Percentiles rank a stretch among this genome's conserved stretches.
These are phyloP conservation scores for Pseudorasbora parva DNA, from an alignment of 2,113 vertebrate genomes.

Conservation along the genomic window DNA sequence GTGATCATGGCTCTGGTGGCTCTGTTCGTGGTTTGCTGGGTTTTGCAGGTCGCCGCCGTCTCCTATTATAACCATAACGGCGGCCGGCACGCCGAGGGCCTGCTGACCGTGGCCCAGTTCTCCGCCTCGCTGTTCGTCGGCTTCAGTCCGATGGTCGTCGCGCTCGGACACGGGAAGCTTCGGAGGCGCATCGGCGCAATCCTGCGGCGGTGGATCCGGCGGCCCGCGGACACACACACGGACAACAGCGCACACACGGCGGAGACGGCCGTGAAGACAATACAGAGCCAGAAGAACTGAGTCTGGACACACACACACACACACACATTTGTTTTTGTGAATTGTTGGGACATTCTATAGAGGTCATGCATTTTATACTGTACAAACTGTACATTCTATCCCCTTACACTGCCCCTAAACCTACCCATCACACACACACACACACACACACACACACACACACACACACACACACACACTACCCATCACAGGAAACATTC, in stretches of 20 bases:
- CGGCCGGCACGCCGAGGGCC: slow-evolving; percentile 67
- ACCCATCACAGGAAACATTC: too few relatives aligned
- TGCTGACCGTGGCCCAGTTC: slow-evolving; percentile 78
- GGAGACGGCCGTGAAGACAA: neutral
- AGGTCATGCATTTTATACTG: too few relatives aligned
- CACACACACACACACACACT: too few relatives aligned
- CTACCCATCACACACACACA: too few relatives aligned
- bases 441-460: too few relatives aligned
- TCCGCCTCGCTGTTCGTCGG: slow-evolving; percentile 77
- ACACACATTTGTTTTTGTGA: too few relatives aligned
- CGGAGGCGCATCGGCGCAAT: slow-evolving; percentile 67
- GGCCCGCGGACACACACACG: neutral
- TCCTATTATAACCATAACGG: slow-evolving; percentile 79
- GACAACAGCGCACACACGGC: neutral
- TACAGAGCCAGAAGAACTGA: neutral
- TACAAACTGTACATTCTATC: too few relatives aligned
- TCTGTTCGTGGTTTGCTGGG: slow-evolving; percentile 79
- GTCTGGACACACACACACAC: too few relatives aligned
- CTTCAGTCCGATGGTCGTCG: slow-evolving; percentile 80
- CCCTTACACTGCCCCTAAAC: too few relatives aligned
- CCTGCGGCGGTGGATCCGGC: slow-evolving; percentile 58
- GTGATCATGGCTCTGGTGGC: slow-evolving; percentile 76
- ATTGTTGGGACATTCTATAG: too few relatives aligned
- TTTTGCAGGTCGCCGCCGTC: slow-evolving; percentile 76
- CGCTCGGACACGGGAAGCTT: slow-evolving; percentile 78